A percentile compares a stretch with the other conserved stretches of the same genome.
phyloP scores from a whole-genome alignment of 1,140 invertebrate genomes.

The Pomacea maculata region DNA sequence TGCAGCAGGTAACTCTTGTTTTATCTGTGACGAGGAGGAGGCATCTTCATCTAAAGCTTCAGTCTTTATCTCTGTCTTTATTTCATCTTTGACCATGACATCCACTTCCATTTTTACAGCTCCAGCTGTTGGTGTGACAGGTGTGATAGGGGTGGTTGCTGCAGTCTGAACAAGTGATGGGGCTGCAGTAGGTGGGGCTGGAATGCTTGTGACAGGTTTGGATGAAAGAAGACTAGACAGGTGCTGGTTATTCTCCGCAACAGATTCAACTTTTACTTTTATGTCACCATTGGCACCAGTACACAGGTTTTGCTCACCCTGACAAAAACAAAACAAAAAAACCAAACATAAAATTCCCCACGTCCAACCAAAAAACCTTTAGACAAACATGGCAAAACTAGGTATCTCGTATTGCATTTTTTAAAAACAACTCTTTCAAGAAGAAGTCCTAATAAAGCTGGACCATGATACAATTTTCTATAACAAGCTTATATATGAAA shows the following conservation, averaged over 20 bases:
- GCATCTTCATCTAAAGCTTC: conserved; percentile 18
- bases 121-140: conserved; percentile 37
- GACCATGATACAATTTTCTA: too few relatives aligned
- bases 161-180: conserved; percentile 28
- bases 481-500: too few relatives aligned
- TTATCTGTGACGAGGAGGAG: conserved; percentile 39
- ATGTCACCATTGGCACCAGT: conserved; percentile 19
- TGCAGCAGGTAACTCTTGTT: conserved; percentile 38
- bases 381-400: too few relatives aligned
- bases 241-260: conserved; percentile 33
- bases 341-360: too few relatives aligned
- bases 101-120: conserved; percentile 52
- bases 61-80: conserved; percentile 33
- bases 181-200: conserved; percentile 14
- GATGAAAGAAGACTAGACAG: conserved; percentile 37
- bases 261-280: conserved; percentile 30
- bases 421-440: too few relatives aligned
- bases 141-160: conserved; percentile 23
- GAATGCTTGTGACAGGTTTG: conserved; percentile 2
- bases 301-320: conserved; percentile 11
- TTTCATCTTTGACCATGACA: conserved; percentile 41
- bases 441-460: too few relatives aligned
- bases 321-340: neutral
- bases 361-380: too few relatives aligned
- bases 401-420: too few relatives aligned